Evolutionary conservation across 2,113 vertebrate genomes (phyloP).

Genomic region (Canis aureus): DNA sequence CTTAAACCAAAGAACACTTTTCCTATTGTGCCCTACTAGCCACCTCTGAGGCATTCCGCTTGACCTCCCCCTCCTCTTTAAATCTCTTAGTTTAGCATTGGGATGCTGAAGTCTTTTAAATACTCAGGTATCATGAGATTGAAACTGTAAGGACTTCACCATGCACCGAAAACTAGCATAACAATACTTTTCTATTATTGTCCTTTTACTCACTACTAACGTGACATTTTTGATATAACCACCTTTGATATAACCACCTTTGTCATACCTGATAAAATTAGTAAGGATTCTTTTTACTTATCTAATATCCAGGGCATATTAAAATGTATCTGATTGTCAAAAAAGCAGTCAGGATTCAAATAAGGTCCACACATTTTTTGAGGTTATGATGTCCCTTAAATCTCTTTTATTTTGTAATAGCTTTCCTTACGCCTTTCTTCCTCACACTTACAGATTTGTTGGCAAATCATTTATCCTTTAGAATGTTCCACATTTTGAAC

Average conservation of each 20-base stretch:
- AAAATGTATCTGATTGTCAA: neutral
- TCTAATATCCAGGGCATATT: neutral
- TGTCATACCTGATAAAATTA: neutral
- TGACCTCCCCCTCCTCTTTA: neutral
- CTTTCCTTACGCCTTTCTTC: neutral
- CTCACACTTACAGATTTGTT: neutral
- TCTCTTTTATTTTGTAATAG: neutral
- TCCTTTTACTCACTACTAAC: too few relatives aligned
- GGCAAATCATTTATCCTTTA: neutral
- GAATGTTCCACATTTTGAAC: neutral
- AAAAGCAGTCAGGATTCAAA: conserved; percentile 26
- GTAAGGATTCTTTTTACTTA: neutral
- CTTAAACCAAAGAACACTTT: neutral
- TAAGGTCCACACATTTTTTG: neutral
- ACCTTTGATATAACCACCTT: neutral
- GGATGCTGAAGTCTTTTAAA: neutral
- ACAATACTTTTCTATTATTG: too few relatives aligned
- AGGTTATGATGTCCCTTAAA: neutral
- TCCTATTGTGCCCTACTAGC: neutral
- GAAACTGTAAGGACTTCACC: neutral
- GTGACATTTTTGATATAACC: neutral
- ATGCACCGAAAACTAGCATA: neutral
- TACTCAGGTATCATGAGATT: neutral
- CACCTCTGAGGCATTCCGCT: neutral
- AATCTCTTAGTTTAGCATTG: neutral